phyloP scores from a whole-genome alignment of 2,888 invertebrate genomes.

The Steromphala cineraria region DNA sequence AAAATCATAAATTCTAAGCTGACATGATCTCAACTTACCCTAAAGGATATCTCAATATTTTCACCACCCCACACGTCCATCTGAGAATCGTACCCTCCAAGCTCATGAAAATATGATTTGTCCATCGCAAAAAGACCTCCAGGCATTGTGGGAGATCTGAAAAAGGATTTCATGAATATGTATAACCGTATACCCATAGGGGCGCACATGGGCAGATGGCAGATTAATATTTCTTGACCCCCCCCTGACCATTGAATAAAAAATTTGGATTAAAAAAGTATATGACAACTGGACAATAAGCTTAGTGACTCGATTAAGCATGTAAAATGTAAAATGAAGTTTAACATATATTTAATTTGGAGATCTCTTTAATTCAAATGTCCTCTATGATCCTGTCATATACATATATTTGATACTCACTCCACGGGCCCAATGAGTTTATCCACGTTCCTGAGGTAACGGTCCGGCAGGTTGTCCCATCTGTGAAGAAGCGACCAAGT shows the following conservation, averaged over 20 bases:
- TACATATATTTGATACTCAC: conserved; percentile 38
- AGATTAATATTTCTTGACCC: too few species aligned
- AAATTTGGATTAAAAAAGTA: too few species aligned
- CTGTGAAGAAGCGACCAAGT: conserved; percentile 98
- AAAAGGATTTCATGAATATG: neutral
- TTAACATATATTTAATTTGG: too few species aligned
- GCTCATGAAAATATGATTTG: conserved; percentile 87
- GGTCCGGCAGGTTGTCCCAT: conserved; percentile 90
- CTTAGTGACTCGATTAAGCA: too few species aligned
- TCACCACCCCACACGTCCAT: conserved; percentile 99
- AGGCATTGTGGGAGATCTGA: conserved; percentile 68
- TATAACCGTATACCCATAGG: too few species aligned
- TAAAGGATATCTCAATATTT: conserved; percentile 96
- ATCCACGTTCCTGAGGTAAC: conserved; percentile 56
- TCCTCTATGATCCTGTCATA: too few species aligned
- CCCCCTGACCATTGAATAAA: too few species aligned
- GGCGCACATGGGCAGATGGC: too few species aligned
- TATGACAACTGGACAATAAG: too few species aligned
- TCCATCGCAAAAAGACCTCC: conserved; percentile 97
- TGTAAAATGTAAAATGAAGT: too few species aligned
- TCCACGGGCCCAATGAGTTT: conserved; percentile 41
- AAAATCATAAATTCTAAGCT: too few species aligned
- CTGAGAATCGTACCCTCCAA: conserved; percentile 94
- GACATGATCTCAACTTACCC: conserved; percentile 79
- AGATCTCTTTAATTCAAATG: too few species aligned